These are phyloP conservation scores for Lithobates pipiens DNA, from an alignment of 2,797 vertebrate genomes.

Conservation along the genomic window DNA sequence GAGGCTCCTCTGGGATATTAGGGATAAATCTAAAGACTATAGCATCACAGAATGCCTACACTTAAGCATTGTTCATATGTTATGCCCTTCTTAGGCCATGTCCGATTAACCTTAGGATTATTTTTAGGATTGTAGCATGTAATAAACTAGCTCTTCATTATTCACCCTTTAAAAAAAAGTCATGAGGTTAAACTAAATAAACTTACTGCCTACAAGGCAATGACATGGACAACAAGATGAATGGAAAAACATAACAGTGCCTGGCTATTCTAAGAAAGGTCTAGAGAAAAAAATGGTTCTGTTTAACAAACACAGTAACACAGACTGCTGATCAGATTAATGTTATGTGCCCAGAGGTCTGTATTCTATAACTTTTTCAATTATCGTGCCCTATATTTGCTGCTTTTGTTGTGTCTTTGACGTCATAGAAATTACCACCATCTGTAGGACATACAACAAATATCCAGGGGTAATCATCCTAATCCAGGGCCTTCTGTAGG, in stretches of 20 bases:
- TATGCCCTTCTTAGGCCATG: too few species aligned
- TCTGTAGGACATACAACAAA: constrained; percentile 25
- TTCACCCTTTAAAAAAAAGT: not conserved
- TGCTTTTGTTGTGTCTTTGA: constrained; percentile 4
- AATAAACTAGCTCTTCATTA: not conserved
- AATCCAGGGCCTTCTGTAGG: constrained; percentile 6
- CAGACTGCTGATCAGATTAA: not conserved
- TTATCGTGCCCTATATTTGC: not conserved
- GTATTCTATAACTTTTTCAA: not conserved
- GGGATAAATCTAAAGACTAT: too few species aligned
- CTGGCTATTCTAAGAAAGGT: not conserved
- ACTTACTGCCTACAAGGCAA: not conserved
- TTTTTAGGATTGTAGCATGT: not conserved
- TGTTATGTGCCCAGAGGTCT: not conserved
- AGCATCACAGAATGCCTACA: too few species aligned
- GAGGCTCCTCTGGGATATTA: too few species aligned
- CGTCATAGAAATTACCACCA: constrained; percentile 27
- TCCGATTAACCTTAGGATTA: not conserved
- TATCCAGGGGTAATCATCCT: not conserved
- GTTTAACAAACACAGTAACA: not conserved
- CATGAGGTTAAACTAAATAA: not conserved
- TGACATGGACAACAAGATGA: not conserved
- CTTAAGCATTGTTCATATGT: too few species aligned
- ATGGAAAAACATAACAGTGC: not conserved
- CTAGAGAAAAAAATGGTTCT: not conserved